These are phyloP conservation scores for Heterodera schachtii DNA, from an alignment of 1,140 invertebrate species.

Conservation along the genomic window DNA sequence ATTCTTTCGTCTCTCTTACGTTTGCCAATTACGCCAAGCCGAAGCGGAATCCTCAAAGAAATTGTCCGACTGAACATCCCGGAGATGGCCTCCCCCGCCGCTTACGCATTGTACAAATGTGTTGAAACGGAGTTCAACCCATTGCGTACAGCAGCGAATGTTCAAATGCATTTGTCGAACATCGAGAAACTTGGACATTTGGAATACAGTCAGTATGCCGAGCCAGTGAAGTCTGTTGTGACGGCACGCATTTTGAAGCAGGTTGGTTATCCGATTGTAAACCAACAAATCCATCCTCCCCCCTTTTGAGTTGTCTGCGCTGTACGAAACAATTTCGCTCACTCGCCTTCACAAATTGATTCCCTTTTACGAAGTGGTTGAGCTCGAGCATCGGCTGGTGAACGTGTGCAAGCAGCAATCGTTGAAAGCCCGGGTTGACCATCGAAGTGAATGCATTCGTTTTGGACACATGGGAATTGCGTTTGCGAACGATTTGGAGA, in stretches of 20 bases:
- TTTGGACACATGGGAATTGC: slow-evolving; percentile 57
- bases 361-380: slow-evolving; percentile 54
- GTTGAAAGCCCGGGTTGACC: slow-evolving; percentile 58
- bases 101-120: slow-evolving; percentile 51
- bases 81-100: slow-evolving; percentile 50
- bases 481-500: slow-evolving; percentile 58
- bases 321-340: slow-evolving; percentile 62
- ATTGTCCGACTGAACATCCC: slow-evolving; percentile 57
- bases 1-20: slow-evolving; percentile 61
- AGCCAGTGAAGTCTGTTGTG: slow-evolving; percentile 48
- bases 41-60: slow-evolving; percentile 60
- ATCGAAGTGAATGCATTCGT: slow-evolving; percentile 56
- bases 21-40: slow-evolving; percentile 61
- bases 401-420: slow-evolving; percentile 59
- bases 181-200: slow-evolving; percentile 29
- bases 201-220: slow-evolving; percentile 53
- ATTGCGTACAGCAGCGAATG: slow-evolving; percentile 41
- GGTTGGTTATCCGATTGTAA: slow-evolving; percentile 32
- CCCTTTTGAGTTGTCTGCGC: slow-evolving; percentile 51
- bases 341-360: slow-evolving; percentile 56
- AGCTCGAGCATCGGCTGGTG: slow-evolving; percentile 60
- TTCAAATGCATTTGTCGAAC: slow-evolving; percentile 39
- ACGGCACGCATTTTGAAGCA: slow-evolving; percentile 62
- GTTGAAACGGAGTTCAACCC: slow-evolving; percentile 63
- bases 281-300: not conserved